Base-by-base conservation (phyloP, 2,113 vertebrate genomes). In the Stigmatopora argus region DNA sequence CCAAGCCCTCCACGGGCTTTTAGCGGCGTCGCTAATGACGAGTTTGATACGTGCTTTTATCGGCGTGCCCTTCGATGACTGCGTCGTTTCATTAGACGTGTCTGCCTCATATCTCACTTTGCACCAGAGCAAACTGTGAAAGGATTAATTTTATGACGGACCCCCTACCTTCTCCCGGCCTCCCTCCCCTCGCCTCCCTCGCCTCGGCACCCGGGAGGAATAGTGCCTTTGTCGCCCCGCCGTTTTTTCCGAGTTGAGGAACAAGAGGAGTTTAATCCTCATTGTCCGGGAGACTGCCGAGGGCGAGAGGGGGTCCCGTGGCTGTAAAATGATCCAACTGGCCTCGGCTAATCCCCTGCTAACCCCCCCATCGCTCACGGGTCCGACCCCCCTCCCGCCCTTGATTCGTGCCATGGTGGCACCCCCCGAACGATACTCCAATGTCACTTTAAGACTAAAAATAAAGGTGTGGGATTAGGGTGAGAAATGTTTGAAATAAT, bases 211-310 rank as follows among this genome's bases (percentile, higher is more conserved):
- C 83, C 79, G 68, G 80, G 87, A 88, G 88, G 83, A 88, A 88
- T 85, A 86, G 81, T 86, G 84, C 88, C 86, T 90, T 90, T 87
- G 86, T 90, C 82, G 77, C 66, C 88, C 87, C 85, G 86, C 86
- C 76, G 83, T 87, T 87, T 87, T 87, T 87, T 86, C 75, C 51
- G 86, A 90, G 89, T 89, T 88, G 85, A 88, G 85, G 89, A 90
- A 91, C 88, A 90, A 91, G 90, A 90, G 88, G 82, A 88, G 86
- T 88, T 90, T 91, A 91, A 91, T 90, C 90, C 89, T 87, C 81
- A 91, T 91, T 91, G 90, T 91, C 86, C 85, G 78, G 71, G 81
- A 89, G 86, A 84, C 89, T 84, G 84, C 85, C 82, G 77, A 77
- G 85, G 81, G 87, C 77, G 84, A 77, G 76, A 56, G 76, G 85